Base-by-base conservation (phyloP, 2,888 invertebrate genomes). In the Chaitophorus viminalis region DNA sequence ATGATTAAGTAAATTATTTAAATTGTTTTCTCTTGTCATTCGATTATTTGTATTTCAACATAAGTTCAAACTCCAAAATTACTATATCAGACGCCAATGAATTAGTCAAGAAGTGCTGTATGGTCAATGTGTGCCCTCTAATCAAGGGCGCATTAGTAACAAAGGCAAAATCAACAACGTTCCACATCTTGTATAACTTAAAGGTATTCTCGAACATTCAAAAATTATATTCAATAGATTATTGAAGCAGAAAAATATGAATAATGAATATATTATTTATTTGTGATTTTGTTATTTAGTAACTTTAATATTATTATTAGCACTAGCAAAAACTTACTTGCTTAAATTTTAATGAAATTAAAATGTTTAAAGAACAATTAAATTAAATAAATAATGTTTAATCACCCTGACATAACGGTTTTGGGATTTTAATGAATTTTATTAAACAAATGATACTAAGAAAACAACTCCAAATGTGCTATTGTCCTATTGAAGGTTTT, bases 31-130 rank as follows among this genome's bases (percentile, higher is more conserved):
- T n/a, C n/a, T n/a, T n/a, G n/a, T n/a, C n/a, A n/a, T n/a, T n/a
- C n/a, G n/a, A n/a, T n/a, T n/a, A n/a, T 5, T 36, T 36, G 36
- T 36, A 36, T 36, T 36, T 36, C 6, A 36, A 78, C 60, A 36
- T n/a, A 33, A 36, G 78, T 60, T 36, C 36, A 60, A 78, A 68
- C 68, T 29, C 9, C 39, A 39, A 68, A 39, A 68, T 68, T 81
- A 68, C 68, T 46, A 68, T 68, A 68, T 14, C 8, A 52, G 36
- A 6, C 36, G 6, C 36, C 6, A 36, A 29, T 31, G 46, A 39
- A 81, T 79, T 81, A 68, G 81, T 79, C 79, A 68, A 68, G 68
- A 39, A 81, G 39, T 81, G 14, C 68, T 21, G 39, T 68, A 68
- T 68, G 68, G 29, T 72, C 52, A 72, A 52, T 70, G 25, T 17